Evolutionary conservation across 2,888 invertebrate genomes (phyloP).

Genomic region (Deilephila elpenor): DNA sequence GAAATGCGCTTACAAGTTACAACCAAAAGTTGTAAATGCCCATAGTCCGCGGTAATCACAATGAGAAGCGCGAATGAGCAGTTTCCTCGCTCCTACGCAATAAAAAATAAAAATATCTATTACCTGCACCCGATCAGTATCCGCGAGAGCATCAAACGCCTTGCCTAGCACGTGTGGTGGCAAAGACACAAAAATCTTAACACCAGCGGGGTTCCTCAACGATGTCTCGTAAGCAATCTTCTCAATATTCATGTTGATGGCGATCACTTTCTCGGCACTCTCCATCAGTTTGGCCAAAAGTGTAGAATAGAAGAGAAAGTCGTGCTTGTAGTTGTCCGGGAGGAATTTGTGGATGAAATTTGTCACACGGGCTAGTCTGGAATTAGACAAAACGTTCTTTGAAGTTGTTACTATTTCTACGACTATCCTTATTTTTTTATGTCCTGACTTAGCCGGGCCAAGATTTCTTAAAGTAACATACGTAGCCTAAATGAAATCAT

Average conservation of each 20-base stretch:
- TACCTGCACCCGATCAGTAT: constrained; percentile 77
- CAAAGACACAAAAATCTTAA: constrained; percentile 61
- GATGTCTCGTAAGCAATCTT: constrained; percentile 71
- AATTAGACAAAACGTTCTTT: constrained; percentile 38
- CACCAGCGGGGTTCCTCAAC: constrained; percentile 66
- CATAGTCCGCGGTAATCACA: no score
- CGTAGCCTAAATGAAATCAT: no score
- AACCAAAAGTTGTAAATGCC: no score
- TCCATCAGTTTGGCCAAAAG: constrained; percentile 71
- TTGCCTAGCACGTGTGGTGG: constrained; percentile 62
- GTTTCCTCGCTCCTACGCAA: no score
- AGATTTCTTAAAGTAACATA: no score
- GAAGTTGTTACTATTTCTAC: neutral
- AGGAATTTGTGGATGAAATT: constrained; percentile 67
- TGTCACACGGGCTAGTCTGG: constrained; percentile 66
- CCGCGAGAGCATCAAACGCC: constrained; percentile 73
- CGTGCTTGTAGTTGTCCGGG: constrained; percentile 61
- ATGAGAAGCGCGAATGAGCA: no score
- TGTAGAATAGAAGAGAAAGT: constrained; percentile 72
- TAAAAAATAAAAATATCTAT: neutral
- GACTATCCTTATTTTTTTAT: no score
- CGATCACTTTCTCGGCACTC: constrained; percentile 64
- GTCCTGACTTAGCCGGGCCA: no score
- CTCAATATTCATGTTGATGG: constrained; percentile 73
- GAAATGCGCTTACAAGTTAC: no score